Percentiles rank a stretch among this genome's conserved stretches.
Evolutionary conservation across 2,888 invertebrate species (phyloP).

Genomic region (Seladonia tumulorum): DNA sequence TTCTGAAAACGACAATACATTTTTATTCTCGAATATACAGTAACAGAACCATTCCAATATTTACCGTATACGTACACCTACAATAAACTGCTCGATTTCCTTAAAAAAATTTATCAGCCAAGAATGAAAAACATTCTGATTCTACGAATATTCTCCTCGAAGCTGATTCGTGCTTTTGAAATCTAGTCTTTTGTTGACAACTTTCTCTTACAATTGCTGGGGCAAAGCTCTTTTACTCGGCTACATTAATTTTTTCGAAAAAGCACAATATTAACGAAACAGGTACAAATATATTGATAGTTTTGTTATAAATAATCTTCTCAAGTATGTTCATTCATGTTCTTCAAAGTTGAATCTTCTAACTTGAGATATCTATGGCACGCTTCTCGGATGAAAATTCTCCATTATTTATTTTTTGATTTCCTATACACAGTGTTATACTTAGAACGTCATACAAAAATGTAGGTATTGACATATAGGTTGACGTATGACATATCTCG

Average conservation of each 20-base stretch:
- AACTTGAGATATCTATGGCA: neutral
- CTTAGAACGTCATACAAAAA: too few species aligned
- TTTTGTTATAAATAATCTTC: neutral
- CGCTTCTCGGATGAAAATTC: too few species aligned
- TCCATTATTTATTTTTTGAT: too few species aligned
- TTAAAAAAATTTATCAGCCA: neutral
- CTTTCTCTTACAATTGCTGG: neutral
- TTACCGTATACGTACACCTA: neutral
- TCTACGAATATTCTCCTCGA: neutral
- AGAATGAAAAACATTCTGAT: too few species aligned
- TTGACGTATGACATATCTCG: neutral
- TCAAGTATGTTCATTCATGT: neutral
- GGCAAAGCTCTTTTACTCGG: neutral
- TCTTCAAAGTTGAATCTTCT: neutral
- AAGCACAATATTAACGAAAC: too few species aligned
- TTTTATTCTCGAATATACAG: neutral
- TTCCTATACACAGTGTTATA: too few species aligned
- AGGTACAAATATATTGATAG: too few species aligned
- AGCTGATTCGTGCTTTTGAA: neutral
- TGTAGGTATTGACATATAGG: neutral
- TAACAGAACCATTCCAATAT: neutral
- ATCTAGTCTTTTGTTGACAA: neutral
- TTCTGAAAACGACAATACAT: conserved; percentile 31
- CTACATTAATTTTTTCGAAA: too few species aligned
- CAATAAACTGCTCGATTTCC: neutral